phyloP scores from a whole-genome alignment of 2,113 vertebrate species.

The Rhynchopsitta pachyrhyncha region DNA sequence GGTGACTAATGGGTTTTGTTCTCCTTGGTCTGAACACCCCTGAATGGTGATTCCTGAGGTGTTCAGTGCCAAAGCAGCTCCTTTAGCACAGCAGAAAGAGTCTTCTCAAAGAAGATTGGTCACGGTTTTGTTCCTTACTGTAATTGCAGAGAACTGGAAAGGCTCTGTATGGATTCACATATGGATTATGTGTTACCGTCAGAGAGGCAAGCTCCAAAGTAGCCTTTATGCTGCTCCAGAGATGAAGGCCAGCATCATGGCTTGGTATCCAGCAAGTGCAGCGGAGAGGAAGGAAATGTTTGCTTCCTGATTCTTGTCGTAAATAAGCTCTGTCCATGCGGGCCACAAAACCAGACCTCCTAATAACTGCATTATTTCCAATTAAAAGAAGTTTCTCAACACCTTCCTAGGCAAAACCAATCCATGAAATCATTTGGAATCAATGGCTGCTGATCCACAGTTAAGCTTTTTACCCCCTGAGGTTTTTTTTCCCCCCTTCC shows the following conservation, averaged over 20 bases:
- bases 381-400: not conserved
- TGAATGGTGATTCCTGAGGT: not conserved
- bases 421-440: not conserved
- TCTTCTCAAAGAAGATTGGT: not conserved
- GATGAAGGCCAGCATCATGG: not conserved
- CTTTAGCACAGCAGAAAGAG: not conserved
- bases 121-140: not conserved
- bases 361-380: not conserved
- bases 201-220: not conserved
- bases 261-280: not conserved
- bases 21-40: not conserved
- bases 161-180: fast-evolving
- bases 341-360: not conserved
- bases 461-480: not conserved
- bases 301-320: not conserved
- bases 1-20: not conserved
- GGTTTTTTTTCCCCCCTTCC: not conserved
- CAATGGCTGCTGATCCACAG: not conserved
- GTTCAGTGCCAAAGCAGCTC: not conserved
- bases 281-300: not conserved
- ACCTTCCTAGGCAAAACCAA: not conserved
- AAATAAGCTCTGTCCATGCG: not conserved
- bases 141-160: not conserved
- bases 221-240: not conserved
- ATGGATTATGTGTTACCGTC: not conserved